Evolutionary conservation across 1,140 invertebrate species (phyloP), one percentile per base, ranked within the genome.

Genomic region (Arctopsyche grandis): DNA sequence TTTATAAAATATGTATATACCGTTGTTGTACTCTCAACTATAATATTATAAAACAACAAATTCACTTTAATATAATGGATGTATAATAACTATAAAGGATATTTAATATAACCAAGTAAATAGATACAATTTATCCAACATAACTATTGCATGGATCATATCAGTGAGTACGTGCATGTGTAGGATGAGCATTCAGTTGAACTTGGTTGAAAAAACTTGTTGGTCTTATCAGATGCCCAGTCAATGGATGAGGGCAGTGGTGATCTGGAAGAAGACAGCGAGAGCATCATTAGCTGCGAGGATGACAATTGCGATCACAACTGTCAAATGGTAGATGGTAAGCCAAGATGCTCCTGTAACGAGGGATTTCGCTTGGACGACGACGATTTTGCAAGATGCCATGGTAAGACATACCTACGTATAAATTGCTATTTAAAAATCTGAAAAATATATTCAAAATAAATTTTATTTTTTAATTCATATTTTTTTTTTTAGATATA

Each of bases 401-500:
- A 83, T 60, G 86, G 86, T 87, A 69, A 70, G 82, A 22, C 1
- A 26, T 29, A 43, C 7, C 12, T 7, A 60, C 14, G 10, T 58
- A 73, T 56, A 52, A 21, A 24, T 14, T 9, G 26, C 5, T 78
- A 5, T 48, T 73, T 4, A 9, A 52, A 46, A 38, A 73, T 9
- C 38, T 21, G 38, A 5, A 9, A 70, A 73, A 46, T 69, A 43
- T 43, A 77, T 29, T 71, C 60, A 69, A 46, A 71, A n/a, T 10
- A 78, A 52, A 22, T 16, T 21, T 69, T 69, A 9, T 5, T 77
- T 26, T 9, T 19, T 24, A n/a, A 9, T 3, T n/a, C n/a, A n/a
- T n/a, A 69, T 5, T 26, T 63, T 43, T 46, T 24, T 66, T 16
- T 75, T 84, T 85, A 90, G 91, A 95, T 86, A 89, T 94, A 60